These are phyloP conservation scores for Protonemura montana DNA, from an alignment of 2,888 invertebrate genomes.

Conservation along the genomic window DNA sequence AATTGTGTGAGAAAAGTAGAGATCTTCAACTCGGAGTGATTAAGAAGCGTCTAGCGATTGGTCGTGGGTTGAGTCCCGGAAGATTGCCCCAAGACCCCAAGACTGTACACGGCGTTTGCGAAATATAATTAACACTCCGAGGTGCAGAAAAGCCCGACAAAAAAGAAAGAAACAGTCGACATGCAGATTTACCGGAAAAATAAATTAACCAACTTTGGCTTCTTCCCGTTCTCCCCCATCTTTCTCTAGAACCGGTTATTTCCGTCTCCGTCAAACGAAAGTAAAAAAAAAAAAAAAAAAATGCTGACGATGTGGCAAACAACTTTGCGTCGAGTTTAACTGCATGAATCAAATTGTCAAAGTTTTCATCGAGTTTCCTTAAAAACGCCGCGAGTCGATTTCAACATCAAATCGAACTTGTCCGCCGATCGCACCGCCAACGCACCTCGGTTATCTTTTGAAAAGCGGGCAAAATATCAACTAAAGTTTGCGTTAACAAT, in stretches of 20 bases:
- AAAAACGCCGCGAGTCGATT: neutral
- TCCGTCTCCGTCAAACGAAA: neutral
- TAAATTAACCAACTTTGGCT: slow-evolving; percentile 25
- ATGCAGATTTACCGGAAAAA: slow-evolving; percentile 31
- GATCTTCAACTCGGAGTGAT: too few species aligned
- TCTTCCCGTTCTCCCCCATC: neutral
- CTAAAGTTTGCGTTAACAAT: neutral
- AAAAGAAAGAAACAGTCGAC: neutral
- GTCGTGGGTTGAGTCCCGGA: neutral
- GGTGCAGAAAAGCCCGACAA: neutral
- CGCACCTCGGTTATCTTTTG: neutral
- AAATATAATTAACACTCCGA: slow-evolving; percentile 28
- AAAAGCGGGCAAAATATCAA: neutral
- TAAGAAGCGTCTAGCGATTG: neutral
- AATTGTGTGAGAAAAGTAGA: too few species aligned
- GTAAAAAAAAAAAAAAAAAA: slow-evolving; percentile 18
- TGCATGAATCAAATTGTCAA: slow-evolving; percentile 32
- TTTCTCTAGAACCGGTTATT: neutral
- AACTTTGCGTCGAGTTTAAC: slow-evolving; percentile 27
- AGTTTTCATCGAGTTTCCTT: neutral
- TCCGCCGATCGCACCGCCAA: neutral
- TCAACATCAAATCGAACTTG: neutral
- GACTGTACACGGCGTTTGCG: neutral
- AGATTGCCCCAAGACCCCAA: neutral
- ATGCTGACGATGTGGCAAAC: slow-evolving; percentile 9